Conservation (phyloP, 2,113 vertebrate genomes). For the Formicarius rufipectus region DNA sequence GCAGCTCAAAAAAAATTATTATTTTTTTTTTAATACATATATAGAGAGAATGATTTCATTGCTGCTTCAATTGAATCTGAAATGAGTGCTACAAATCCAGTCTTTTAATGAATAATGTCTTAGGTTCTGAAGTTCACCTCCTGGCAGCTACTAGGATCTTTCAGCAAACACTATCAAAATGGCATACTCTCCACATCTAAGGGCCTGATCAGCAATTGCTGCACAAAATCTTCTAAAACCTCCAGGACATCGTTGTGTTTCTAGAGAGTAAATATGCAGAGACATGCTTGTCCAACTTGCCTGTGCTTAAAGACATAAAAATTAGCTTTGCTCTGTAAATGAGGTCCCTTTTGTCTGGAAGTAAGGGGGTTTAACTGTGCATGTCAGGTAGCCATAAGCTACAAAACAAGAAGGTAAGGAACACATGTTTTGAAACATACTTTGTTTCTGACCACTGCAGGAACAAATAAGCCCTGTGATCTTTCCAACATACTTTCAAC, state of each 20-base stretch:
- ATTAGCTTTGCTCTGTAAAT: background rate
- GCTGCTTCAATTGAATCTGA: background rate
- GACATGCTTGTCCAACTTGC: background rate
- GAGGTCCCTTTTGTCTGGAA: background rate
- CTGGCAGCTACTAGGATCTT: background rate
- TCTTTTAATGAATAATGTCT: conserved; percentile 1
- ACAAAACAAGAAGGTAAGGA: conserved; percentile 4
- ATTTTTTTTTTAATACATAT: too few relatives aligned
- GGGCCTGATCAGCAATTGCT: background rate
- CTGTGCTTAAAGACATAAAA: background rate
- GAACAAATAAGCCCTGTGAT: background rate
- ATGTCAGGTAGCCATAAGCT: background rate
- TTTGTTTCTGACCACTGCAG: background rate
- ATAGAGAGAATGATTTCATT: background rate
- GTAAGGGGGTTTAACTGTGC: background rate
- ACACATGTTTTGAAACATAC: background rate
- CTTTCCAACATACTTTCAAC: background rate
- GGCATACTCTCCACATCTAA: background rate
- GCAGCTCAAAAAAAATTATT: background rate
- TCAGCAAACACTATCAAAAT: background rate
- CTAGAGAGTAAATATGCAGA: background rate
- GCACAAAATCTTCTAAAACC: background rate
- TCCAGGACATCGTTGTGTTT: background rate
- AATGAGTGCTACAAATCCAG: background rate
- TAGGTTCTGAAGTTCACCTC: background rate